A percentile compares a stretch with the other conserved stretches of the same genome.
These are phyloP conservation scores for Drosophila tropicalis DNA, from an alignment of 1,140 invertebrate genomes.

Conservation along the genomic window DNA sequence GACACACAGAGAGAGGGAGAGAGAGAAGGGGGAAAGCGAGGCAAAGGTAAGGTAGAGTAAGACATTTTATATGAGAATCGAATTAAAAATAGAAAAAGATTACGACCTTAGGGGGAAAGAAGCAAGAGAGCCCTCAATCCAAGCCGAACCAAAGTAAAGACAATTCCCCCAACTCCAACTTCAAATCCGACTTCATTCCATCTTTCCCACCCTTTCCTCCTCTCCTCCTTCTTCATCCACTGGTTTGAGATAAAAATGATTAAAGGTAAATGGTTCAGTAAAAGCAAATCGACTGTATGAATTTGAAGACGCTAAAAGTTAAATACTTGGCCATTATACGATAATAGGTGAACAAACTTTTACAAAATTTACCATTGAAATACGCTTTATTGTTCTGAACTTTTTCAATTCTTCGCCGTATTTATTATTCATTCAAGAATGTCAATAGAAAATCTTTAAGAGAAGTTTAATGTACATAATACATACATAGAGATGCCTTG, in stretches of 20 bases:
- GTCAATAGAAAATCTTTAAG: not conserved
- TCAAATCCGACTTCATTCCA: not conserved
- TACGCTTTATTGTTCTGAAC: conserved; percentile 10
- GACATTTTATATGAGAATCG: conserved; percentile 61
- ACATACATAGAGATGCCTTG: too few relatives aligned
- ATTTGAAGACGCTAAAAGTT: conserved; percentile 7
- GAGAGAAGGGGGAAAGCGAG: not conserved
- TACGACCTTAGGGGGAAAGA: conserved; percentile 25
- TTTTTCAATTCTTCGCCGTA: not conserved
- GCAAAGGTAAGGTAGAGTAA: conserved; percentile 30
- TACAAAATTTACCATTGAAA: not conserved
- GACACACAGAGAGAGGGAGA: not conserved
- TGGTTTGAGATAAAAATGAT: conserved; percentile 3
- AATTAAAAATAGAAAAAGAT: conserved; percentile 42
- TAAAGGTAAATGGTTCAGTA: conserved; percentile 13
- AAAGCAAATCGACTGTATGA: conserved; percentile 13
- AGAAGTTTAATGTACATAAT: not conserved
- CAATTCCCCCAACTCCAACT: conserved; percentile 1
- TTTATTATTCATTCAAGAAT: not conserved
- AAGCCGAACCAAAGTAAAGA: conserved; percentile 1
- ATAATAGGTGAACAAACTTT: conserved; percentile 13
- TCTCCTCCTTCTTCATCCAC: not conserved
- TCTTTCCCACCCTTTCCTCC: too few relatives aligned
- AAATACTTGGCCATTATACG: conserved; percentile 2
- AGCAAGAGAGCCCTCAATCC: conserved; percentile 8